Evolutionary conservation across 2,113 vertebrate genomes (phyloP).

Genomic region (Guaruba guarouba): DNA sequence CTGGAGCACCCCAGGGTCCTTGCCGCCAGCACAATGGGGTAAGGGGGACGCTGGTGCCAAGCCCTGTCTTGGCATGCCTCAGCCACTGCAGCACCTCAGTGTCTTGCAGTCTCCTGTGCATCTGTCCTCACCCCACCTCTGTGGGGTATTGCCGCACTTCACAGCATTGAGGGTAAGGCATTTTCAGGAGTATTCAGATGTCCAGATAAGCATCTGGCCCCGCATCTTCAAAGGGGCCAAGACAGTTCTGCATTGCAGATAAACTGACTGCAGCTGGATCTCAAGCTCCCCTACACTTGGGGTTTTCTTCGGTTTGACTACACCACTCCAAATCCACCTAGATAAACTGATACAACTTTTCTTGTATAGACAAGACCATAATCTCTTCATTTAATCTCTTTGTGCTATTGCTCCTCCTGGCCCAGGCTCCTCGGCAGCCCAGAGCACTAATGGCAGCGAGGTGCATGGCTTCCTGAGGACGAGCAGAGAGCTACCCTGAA

Average conservation of each 20-base stretch:
- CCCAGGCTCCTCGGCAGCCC: background rate
- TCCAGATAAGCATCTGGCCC: background rate
- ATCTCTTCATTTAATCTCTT: slow-evolving; percentile 24
- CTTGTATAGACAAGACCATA: slow-evolving; percentile 60
- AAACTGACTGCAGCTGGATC: background rate
- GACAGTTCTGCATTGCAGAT: background rate
- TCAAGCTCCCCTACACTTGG: background rate
- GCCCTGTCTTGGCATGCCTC: accelerated
- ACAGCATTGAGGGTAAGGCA: background rate
- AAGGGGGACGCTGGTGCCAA: background rate
- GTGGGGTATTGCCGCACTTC: background rate
- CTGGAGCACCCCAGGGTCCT: background rate
- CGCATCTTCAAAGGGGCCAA: background rate
- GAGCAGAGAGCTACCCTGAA: background rate
- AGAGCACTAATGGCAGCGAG: background rate
- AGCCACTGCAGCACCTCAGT: accelerated
- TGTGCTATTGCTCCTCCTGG: slow-evolving; percentile 25
- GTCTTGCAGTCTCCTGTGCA: accelerated
- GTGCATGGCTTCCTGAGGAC: background rate
- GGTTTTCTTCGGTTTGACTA: slow-evolving; percentile 32
- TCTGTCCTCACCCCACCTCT: background rate
- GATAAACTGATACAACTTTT: slow-evolving; percentile 52
- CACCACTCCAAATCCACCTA: slow-evolving; percentile 19
- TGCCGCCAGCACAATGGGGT: background rate
- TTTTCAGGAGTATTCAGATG: background rate